Evolutionary conservation across 2,888 invertebrate species (phyloP).

Genomic region (Nymphalis c-album): DNA sequence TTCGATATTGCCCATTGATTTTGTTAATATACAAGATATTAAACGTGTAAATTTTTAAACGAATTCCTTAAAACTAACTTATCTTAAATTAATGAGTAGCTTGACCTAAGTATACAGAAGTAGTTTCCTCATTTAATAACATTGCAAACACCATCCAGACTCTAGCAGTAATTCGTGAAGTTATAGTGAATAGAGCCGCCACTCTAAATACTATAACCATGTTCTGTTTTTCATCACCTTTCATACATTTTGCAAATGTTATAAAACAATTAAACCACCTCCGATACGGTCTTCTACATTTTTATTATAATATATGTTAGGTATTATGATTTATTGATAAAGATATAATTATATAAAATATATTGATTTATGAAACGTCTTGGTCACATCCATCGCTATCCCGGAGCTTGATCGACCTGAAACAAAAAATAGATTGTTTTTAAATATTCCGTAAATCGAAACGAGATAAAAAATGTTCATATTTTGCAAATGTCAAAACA

Average conservation of each 20-base stretch:
- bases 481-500: no score
- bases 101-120: slow-evolving; percentile 7
- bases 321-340: no score
- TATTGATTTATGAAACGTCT: background rate
- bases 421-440: background rate
- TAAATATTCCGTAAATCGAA: background rate
- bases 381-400: background rate
- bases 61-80: slow-evolving; percentile 2
- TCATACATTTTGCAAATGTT: slow-evolving; percentile 45
- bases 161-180: slow-evolving; percentile 35
- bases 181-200: slow-evolving; percentile 62
- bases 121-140: slow-evolving; percentile 35
- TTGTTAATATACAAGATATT: background rate
- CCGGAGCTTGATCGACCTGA: background rate
- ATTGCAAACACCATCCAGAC: slow-evolving; percentile 24
- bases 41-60: background rate
- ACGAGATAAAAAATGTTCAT: background rate
- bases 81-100: background rate
- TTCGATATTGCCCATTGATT: slow-evolving; percentile 14
- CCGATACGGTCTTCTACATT: slow-evolving; percentile 9
- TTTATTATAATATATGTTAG: background rate
- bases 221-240: slow-evolving; percentile 43
- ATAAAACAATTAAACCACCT: slow-evolving; percentile 39
- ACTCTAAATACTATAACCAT: slow-evolving; percentile 58
- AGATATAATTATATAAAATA: no score